A percentile compares a stretch with the other conserved stretches of the same genome.
phyloP scores from a whole-genome alignment of 2,797 vertebrate species.

The Antennarius maculatus region DNA sequence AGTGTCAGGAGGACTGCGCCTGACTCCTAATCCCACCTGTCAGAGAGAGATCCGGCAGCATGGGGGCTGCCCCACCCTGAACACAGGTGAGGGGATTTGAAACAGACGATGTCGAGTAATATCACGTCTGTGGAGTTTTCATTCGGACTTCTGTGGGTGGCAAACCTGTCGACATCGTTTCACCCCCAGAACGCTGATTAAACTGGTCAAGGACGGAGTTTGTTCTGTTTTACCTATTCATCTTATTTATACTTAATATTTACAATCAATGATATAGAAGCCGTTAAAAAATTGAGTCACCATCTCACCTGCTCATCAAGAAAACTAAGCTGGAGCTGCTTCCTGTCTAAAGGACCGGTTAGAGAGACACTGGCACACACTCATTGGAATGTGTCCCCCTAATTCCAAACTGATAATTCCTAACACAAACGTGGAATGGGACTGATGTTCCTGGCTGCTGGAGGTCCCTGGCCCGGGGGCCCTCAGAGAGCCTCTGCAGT shows the following conservation, averaged over 20 bases:
- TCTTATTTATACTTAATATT: not conserved
- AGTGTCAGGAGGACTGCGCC: conserved; percentile 75
- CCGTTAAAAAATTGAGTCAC: not conserved
- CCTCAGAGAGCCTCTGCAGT: conserved; percentile 72
- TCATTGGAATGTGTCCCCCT: not conserved
- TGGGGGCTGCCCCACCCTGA: not conserved
- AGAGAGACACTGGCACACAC: not conserved
- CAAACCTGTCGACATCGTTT: not conserved
- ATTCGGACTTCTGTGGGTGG: not conserved
- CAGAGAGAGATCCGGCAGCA: conserved; percentile 33
- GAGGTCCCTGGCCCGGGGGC: conserved; percentile 37
- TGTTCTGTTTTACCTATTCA: not conserved
- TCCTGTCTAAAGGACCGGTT: not conserved
- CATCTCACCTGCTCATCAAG: conserved; percentile 2
- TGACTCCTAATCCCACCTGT: conserved; percentile 75
- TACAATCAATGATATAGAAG: not conserved
- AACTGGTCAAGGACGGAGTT: no score
- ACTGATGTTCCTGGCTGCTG: conserved; percentile 5
- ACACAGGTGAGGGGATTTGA: conserved; percentile 33
- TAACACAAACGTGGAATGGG: conserved; percentile 25
- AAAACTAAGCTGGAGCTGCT: not conserved
- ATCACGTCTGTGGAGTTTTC: not conserved
- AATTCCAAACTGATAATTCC: not conserved
- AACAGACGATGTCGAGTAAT: no score
- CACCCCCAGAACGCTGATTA: not conserved